Evolutionary conservation across 2,113 vertebrate species (phyloP).

Genomic region (Eonycteris spelaea): DNA sequence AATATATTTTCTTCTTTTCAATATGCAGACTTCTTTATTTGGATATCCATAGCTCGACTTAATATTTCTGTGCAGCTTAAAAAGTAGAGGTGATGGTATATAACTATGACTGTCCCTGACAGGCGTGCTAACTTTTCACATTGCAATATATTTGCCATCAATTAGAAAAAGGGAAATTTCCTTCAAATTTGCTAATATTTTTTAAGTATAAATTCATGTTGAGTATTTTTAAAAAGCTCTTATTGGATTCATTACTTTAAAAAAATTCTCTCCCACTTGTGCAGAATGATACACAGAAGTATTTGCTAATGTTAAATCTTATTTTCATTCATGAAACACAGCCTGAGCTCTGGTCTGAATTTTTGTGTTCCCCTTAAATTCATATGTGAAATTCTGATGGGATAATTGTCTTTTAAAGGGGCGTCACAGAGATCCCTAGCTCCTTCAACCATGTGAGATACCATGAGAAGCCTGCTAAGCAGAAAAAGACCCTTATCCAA

Average conservation of each 20-base stretch:
- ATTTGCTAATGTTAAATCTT: background rate
- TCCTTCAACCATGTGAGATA: background rate
- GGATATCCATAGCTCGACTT: background rate
- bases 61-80: background rate
- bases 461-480: background rate
- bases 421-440: background rate
- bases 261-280: background rate
- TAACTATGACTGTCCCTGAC: background rate
- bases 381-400: background rate
- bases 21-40: background rate
- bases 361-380: background rate
- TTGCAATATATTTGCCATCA: background rate
- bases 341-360: background rate
- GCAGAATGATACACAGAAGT: background rate
- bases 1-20: background rate
- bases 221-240: background rate
- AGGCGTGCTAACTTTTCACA: background rate
- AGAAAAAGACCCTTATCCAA: background rate
- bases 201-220: background rate
- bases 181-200: background rate
- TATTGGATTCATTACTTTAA: too few relatives aligned
- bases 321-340: background rate
- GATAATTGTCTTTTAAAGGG: background rate
- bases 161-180: background rate
- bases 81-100: background rate